These are phyloP conservation scores for Emys orbicularis DNA, from an alignment of 2,797 vertebrate species.

Conservation along the genomic window DNA sequence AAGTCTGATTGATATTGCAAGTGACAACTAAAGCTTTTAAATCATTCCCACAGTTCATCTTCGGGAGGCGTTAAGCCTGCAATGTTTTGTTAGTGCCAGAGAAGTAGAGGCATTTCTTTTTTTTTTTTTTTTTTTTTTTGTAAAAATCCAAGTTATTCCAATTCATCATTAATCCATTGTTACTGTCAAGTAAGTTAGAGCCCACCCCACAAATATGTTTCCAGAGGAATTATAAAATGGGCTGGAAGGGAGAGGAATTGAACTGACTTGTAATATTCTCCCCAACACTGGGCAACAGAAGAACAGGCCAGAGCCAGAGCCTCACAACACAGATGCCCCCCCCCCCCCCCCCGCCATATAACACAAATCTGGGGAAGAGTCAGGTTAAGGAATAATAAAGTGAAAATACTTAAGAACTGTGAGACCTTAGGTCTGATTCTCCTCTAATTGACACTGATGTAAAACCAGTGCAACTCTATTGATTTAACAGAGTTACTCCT, in stretches of 20 bases:
- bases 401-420: neutral
- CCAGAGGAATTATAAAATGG: neutral
- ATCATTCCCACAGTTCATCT: slow-evolving; percentile 67
- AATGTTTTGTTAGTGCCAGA: slow-evolving; percentile 52
- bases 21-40: slow-evolving; percentile 76
- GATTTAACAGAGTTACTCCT: slow-evolving; percentile 9
- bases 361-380: neutral
- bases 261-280: neutral
- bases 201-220: neutral
- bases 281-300: neutral
- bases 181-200: slow-evolving; percentile 49
- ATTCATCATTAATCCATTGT: slow-evolving; percentile 56
- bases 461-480: neutral
- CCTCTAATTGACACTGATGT: neutral
- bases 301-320: neutral
- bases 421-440: neutral
- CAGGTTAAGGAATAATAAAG: neutral
- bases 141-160: slow-evolving; percentile 58
- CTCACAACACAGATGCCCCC: neutral
- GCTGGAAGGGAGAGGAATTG: neutral
- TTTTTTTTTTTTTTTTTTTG: slow-evolving; percentile 65
- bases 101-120: slow-evolving; percentile 46
- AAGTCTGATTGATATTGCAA: slow-evolving; percentile 77
- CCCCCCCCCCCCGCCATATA: neutral
- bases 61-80: slow-evolving; percentile 51